A percentile compares a stretch with the other conserved stretches of the same genome.
These are phyloP conservation scores for Heteromurus nitidus DNA, from an alignment of 2,888 invertebrate genomes.

Conservation along the genomic window DNA sequence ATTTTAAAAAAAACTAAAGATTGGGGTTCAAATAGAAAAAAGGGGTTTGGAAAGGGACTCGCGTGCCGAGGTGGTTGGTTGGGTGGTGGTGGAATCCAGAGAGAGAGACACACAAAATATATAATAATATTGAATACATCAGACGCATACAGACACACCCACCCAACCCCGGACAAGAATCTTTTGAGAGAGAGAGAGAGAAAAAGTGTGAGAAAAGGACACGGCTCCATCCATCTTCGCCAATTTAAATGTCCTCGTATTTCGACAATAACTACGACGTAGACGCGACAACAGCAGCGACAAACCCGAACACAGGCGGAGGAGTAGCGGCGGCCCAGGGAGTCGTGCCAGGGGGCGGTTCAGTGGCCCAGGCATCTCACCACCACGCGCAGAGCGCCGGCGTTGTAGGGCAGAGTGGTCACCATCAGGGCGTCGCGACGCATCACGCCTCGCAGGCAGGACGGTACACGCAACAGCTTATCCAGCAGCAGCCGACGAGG, in stretches of 20 bases:
- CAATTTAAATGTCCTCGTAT: conserved; percentile 46
- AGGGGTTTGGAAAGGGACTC: too few species aligned
- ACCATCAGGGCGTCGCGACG: conserved; percentile 86
- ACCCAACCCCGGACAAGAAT: too few species aligned
- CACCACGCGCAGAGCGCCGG: conserved; percentile 77
- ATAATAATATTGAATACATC: too few species aligned
- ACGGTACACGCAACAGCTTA: conserved; percentile 78
- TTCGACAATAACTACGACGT: conserved; percentile 55
- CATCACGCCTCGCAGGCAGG: conserved; percentile 55
- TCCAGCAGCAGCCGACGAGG: conserved; percentile 77
- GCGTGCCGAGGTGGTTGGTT: background rate
- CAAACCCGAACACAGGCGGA: background rate
- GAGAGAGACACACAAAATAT: background rate
- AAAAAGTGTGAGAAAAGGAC: background rate
- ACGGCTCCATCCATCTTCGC: too few species aligned
- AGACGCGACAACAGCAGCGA: conserved; percentile 18
- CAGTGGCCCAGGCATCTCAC: background rate
- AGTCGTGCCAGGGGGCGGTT: background rate
- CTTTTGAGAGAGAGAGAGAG: conserved; percentile 13
- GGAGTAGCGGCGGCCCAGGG: background rate
- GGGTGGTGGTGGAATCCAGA: background rate
- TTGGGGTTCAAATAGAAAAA: too few species aligned
- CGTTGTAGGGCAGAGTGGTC: conserved; percentile 76
- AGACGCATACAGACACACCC: too few species aligned
- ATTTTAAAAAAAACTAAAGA: too few species aligned